Evolutionary conservation across 2,888 invertebrate genomes (phyloP).

Genomic region (Schizotus pectinicornis): DNA sequence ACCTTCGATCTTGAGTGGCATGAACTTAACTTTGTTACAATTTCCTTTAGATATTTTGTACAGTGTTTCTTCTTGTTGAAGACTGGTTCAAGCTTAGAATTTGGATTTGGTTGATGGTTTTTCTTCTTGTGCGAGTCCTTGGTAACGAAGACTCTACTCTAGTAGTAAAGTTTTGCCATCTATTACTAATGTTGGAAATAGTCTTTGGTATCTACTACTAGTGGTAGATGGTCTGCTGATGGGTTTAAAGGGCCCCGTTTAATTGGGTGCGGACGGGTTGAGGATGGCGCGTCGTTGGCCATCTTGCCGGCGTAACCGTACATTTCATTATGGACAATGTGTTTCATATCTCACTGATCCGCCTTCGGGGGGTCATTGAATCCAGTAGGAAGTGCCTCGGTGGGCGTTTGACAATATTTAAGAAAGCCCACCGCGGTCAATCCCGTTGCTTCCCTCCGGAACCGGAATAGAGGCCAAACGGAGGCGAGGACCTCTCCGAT

Average conservation of each 20-base stretch:
- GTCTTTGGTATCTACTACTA: too few relatives aligned
- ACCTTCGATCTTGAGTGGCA: neutral
- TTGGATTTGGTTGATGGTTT: too few relatives aligned
- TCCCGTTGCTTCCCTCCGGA: neutral
- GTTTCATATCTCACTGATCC: conserved; percentile 29
- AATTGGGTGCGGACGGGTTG: neutral
- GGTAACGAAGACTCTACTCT: too few relatives aligned
- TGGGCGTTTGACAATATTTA: conserved; percentile 38
- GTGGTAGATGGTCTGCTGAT: too few relatives aligned
- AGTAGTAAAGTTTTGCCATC: too few relatives aligned
- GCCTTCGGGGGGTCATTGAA: conserved; percentile 49
- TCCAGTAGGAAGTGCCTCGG: conserved; percentile 47
- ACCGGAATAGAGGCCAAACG: neutral
- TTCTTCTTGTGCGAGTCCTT: too few relatives aligned
- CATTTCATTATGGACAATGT: conserved; percentile 35
- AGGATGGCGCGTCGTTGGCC: conserved; percentile 9
- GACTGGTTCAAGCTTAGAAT: too few relatives aligned
- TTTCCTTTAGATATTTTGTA: too few relatives aligned
- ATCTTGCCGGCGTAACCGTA: conserved; percentile 37
- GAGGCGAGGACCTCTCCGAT: conserved; percentile 4
- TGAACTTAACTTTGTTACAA: too few relatives aligned
- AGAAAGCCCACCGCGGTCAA: conserved; percentile 16
- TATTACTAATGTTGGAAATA: too few relatives aligned
- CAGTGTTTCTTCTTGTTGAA: too few relatives aligned
- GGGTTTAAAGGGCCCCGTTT: neutral